These are phyloP conservation scores for Psittacula derbiana DNA, from an alignment of 2,797 vertebrate species.

Conservation along the genomic window DNA sequence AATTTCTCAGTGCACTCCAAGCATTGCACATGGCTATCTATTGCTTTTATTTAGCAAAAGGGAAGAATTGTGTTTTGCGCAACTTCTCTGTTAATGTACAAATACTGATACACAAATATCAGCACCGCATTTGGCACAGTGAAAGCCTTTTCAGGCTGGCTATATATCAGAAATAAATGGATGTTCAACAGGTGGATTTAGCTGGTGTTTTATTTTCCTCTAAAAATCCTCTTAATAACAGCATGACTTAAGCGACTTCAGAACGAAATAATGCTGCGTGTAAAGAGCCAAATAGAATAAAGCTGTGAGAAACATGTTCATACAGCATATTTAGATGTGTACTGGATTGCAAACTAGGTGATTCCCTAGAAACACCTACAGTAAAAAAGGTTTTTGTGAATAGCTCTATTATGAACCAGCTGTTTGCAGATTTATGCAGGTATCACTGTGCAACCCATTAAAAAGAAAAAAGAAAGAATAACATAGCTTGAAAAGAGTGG, in stretches of 20 bases:
- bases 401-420: neutral
- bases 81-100: neutral
- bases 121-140: neutral
- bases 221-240: slow-evolving; percentile 1
- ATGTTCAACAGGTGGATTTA: neutral
- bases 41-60: neutral
- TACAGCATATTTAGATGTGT: neutral
- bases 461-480: neutral
- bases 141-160: neutral
- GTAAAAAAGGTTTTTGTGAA: neutral
- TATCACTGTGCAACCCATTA: neutral
- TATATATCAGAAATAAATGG: neutral
- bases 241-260: neutral
- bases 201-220: neutral
- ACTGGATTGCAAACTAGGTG: neutral
- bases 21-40: neutral
- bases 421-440: neutral
- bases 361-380: slow-evolving; percentile 27
- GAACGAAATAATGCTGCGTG: neutral
- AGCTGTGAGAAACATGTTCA: neutral
- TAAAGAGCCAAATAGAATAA: slow-evolving; percentile 14
- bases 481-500: neutral
- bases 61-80: neutral
- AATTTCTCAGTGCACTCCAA: neutral
- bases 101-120: neutral